A percentile compares a stretch with the other conserved stretches of the same genome.
Conservation (phyloP, 2,797 vertebrate genomes). For the Merluccius polli region DNA sequence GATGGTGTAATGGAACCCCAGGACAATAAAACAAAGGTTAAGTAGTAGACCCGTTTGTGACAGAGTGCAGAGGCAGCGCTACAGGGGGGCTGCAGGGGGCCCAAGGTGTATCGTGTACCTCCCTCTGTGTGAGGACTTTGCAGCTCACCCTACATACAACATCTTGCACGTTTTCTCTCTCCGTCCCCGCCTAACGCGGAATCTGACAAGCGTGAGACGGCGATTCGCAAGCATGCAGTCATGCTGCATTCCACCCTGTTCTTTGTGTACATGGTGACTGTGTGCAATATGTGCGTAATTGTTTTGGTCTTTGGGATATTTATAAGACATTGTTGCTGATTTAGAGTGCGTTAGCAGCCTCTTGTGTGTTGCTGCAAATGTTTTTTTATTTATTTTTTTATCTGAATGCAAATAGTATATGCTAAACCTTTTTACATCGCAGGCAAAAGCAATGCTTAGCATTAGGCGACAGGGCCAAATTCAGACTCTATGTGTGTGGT, state of each 20-base stretch:
- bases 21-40: constrained; percentile 67
- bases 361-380: constrained; percentile 37
- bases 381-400: not conserved
- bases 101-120: not conserved
- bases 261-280: constrained; percentile 49
- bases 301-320: constrained; percentile 59
- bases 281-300: constrained; percentile 55
- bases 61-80: constrained; percentile 37
- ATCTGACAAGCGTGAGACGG: constrained; percentile 46
- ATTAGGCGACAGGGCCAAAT: not conserved
- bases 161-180: not conserved
- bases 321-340: constrained; percentile 53
- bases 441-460: not conserved
- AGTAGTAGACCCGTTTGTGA: constrained; percentile 44
- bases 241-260: constrained; percentile 41
- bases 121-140: not conserved
- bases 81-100: not conserved
- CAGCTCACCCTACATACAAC: not conserved
- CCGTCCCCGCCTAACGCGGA: constrained; percentile 22
- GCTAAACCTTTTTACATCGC: not conserved
- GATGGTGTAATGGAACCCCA: constrained; percentile 47
- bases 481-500: not conserved
- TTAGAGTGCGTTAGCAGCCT: constrained; percentile 48
- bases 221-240: constrained; percentile 45
- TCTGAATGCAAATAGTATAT: not conserved